Conservation (phyloP, 2,888 invertebrate species). For the Dryocosmus kuriphilus region DNA sequence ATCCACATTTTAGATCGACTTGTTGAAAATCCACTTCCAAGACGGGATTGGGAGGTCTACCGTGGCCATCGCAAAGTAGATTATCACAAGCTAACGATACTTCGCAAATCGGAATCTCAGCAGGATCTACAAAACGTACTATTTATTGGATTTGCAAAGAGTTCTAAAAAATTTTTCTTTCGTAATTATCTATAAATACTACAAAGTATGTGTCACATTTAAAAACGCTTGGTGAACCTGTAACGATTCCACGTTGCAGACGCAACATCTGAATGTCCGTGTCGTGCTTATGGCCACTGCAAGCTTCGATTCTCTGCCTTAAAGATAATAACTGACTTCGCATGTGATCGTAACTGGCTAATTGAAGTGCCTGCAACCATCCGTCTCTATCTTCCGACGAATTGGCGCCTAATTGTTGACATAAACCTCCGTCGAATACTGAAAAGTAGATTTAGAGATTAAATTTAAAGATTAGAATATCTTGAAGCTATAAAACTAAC, state of each 20-base stretch:
- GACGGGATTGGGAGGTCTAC: conserved; percentile 91
- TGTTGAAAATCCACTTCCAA: conserved; percentile 84
- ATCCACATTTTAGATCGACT: conserved; percentile 85
- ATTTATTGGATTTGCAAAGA: background rate
- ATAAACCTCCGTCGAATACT: conserved; percentile 91
- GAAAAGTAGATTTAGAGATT: conserved; percentile 49
- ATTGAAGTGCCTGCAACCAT: conserved; percentile 91
- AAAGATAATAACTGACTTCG: conserved; percentile 85
- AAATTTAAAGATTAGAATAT: background rate
- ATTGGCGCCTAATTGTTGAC: conserved; percentile 89
- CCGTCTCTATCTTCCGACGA: conserved; percentile 89
- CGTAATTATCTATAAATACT: conserved; percentile 3
- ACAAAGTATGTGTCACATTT: conserved; percentile 27
- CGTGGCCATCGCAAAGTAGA: conserved; percentile 91
- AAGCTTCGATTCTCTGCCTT: conserved; percentile 82
- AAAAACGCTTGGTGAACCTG: conserved; percentile 79
- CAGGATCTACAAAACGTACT: conserved; percentile 82
- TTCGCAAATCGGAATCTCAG: conserved; percentile 91
- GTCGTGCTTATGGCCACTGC: conserved; percentile 82
- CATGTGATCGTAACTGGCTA: conserved; percentile 91
- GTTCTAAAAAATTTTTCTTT: conserved; percentile 7
- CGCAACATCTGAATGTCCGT: conserved; percentile 86
- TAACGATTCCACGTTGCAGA: conserved; percentile 83
- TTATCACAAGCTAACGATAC: conserved; percentile 94
- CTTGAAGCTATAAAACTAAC: background rate